Evolutionary conservation across 2,113 vertebrate species (phyloP).

Genomic region (Lagenorhynchus albirostris): DNA sequence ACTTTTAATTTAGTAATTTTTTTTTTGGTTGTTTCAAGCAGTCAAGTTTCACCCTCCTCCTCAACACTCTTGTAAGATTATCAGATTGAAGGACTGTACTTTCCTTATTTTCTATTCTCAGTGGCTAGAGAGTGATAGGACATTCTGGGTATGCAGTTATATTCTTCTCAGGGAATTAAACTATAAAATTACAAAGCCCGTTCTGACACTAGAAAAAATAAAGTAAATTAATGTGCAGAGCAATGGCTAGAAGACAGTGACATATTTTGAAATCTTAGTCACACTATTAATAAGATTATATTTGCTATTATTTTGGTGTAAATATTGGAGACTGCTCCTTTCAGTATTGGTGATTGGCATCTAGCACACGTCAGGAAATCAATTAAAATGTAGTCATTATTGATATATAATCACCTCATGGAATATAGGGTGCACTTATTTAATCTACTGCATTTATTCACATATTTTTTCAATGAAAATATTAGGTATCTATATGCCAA

Average conservation of each 20-base stretch:
- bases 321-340: not conserved
- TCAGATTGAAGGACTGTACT: not conserved
- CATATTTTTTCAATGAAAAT: not conserved
- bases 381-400: not conserved
- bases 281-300: not conserved
- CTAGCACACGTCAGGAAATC: not conserved
- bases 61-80: not conserved
- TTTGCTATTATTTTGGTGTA: not conserved
- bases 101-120: not conserved
- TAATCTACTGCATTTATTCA: not conserved
- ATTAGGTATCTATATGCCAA: not conserved
- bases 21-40: not conserved
- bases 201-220: not conserved
- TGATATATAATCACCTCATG: not conserved
- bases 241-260: not conserved
- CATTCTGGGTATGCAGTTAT: not conserved
- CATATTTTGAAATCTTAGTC: not conserved
- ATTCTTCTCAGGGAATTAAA: not conserved
- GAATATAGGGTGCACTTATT: not conserved
- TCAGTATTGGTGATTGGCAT: not conserved
- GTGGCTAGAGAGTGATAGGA: not conserved
- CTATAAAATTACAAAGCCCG: not conserved
- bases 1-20: not conserved
- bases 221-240: not conserved
- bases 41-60: not conserved